Evolutionary conservation across 2,113 vertebrate genomes (phyloP).

Genomic region (Vidua macroura): DNA sequence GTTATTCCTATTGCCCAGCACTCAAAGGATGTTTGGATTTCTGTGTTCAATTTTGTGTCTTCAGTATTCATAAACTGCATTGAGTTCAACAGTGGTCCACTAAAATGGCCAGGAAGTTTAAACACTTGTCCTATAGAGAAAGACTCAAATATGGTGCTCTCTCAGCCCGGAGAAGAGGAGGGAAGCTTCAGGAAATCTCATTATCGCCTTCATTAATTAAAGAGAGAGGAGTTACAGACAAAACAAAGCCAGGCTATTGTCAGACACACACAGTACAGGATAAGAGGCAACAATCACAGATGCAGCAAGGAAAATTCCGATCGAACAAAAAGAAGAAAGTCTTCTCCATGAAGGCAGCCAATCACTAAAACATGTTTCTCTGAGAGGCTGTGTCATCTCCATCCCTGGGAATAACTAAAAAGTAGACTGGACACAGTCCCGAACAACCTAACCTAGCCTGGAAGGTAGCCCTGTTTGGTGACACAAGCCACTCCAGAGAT

Average conservation of each 20-base stretch:
- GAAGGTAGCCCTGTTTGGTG: not conserved
- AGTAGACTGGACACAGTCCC: not conserved
- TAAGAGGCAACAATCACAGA: not conserved
- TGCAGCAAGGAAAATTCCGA: not conserved
- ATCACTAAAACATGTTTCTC: not conserved
- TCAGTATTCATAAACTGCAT: not conserved
- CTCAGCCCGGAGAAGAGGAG: not conserved
- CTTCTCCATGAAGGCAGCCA: not conserved
- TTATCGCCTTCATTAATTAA: not conserved
- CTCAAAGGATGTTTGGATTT: not conserved
- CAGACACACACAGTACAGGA: not conserved
- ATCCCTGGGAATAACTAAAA: not conserved
- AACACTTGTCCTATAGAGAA: not conserved
- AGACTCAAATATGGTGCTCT: not conserved
- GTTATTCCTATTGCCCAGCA: not conserved
- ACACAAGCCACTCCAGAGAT: not conserved
- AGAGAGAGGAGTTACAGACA: not conserved
- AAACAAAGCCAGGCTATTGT: not conserved
- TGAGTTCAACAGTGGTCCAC: not conserved
- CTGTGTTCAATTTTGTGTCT: not conserved
- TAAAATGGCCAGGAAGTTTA: not conserved
- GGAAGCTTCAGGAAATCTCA: not conserved
- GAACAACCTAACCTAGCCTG: not conserved
- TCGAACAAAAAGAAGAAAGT: not conserved
- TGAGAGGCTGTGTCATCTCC: not conserved